A percentile compares a stretch with the other conserved stretches of the same genome.
These are phyloP conservation scores for Urocitellus parryii DNA, from an alignment of 2,113 vertebrate species.

Conservation along the genomic window DNA sequence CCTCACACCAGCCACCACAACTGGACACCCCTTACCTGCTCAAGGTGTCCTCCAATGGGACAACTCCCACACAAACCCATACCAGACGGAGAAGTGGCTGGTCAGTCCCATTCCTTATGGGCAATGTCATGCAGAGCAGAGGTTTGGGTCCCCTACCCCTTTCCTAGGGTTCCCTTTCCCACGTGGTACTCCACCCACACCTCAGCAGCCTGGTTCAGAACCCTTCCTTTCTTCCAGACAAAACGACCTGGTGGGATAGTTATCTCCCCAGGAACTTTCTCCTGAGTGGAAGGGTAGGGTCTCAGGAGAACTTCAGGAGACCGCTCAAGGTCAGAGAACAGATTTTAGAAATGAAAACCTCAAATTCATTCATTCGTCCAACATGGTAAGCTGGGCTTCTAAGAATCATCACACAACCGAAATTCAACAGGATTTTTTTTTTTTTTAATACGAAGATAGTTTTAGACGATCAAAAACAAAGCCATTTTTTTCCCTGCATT, in stretches of 20 bases:
- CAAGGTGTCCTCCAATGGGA: not conserved
- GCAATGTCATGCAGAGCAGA: not conserved
- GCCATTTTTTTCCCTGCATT: not conserved
- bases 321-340: not conserved
- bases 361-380: not conserved
- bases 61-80: not conserved
- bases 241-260: not conserved
- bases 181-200: not conserved
- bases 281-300: not conserved
- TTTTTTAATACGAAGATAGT: conserved; percentile 18
- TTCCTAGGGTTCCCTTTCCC: not conserved
- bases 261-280: not conserved
- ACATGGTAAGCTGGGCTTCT: not conserved
- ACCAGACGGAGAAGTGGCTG: not conserved
- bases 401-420: not conserved
- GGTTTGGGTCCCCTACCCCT: not conserved
- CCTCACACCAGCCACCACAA: not conserved
- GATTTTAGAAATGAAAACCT: not conserved
- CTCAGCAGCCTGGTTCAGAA: not conserved
- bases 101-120: not conserved
- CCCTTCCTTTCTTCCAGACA: not conserved
- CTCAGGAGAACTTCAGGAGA: too few species aligned
- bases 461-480: conserved; percentile 46
- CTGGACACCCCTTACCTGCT: not conserved
- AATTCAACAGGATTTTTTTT: not conserved